A percentile compares a stretch with the other conserved stretches of the same genome.
phyloP scores from a whole-genome alignment of 2,113 vertebrate genomes.

The Chascanopsetta lugubris region DNA sequence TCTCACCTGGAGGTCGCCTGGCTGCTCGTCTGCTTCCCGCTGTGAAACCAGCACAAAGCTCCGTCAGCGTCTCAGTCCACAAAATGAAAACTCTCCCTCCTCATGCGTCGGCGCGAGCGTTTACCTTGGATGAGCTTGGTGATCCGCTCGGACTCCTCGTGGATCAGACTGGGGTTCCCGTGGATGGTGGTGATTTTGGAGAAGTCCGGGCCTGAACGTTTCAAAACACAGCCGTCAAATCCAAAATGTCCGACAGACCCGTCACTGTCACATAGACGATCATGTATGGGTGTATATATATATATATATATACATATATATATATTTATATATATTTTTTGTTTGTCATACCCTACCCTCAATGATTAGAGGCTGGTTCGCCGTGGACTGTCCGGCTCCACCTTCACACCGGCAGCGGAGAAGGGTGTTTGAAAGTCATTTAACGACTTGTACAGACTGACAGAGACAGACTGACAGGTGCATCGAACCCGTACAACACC shows the following conservation, averaged over 20 bases:
- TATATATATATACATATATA: conserved; percentile 14
- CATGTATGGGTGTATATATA: background rate
- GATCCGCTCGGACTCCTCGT: conserved; percentile 76
- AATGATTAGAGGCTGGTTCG: conserved; percentile 73
- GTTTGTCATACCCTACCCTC: conserved; percentile 65
- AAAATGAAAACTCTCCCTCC: background rate
- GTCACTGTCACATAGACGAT: background rate
- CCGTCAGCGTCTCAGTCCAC: no score
- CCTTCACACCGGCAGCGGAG: conserved; percentile 70
- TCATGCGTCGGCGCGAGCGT: background rate
- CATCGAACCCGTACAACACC: conserved; percentile 38
- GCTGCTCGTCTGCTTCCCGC: conserved; percentile 47
- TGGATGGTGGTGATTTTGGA: conserved; percentile 74
- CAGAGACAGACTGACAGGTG: conserved; percentile 62
- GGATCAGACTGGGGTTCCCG: conserved; percentile 61
- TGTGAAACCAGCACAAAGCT: conserved; percentile 35
- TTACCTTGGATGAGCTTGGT: conserved; percentile 79
- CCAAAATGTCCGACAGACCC: background rate
- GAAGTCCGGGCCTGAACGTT: conserved; percentile 73
- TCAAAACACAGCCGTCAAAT: conserved; percentile 17
- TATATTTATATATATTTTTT: background rate
- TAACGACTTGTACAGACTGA: conserved; percentile 62
- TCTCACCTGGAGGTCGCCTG: conserved; percentile 64
- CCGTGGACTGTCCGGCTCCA: conserved; percentile 67
- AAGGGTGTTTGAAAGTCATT: conserved; percentile 66